These are phyloP conservation scores for Pollenia angustigena DNA, from an alignment of 2,888 invertebrate genomes.

Conservation along the genomic window DNA sequence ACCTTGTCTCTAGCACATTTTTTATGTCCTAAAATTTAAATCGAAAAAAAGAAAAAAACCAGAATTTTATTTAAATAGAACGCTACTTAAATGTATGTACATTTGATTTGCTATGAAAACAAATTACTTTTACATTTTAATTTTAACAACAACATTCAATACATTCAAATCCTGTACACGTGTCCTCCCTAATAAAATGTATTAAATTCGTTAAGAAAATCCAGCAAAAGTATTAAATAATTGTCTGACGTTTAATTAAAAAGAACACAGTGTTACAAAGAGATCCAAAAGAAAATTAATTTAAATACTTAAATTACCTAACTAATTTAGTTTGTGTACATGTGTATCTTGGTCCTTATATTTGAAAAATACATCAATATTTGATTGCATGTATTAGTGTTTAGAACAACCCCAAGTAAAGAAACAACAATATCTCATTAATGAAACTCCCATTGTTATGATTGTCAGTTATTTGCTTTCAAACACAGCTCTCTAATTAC, in stretches of 20 bases:
- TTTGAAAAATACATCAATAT: too few species aligned
- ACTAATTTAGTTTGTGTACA: not conserved
- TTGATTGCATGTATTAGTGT: too few species aligned
- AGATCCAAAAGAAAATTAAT: conserved; percentile 39
- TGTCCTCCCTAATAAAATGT: not conserved
- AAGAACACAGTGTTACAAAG: not conserved
- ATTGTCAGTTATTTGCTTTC: not conserved
- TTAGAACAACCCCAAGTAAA: not conserved
- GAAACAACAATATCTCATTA: not conserved
- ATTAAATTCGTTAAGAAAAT: too few species aligned
- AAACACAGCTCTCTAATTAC: conserved; percentile 29
- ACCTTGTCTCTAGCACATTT: not conserved
- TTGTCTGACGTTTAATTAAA: conserved; percentile 44
- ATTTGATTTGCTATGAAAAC: not conserved
- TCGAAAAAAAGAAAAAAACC: not conserved
- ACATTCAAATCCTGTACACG: not conserved
- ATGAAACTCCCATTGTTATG: conserved; percentile 11
- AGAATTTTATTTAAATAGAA: not conserved
- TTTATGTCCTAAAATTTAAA: not conserved
- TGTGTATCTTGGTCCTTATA: too few species aligned
- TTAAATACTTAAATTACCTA: conserved; percentile 29
- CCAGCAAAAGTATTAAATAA: not conserved
- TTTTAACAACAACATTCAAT: not conserved
- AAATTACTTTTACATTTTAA: not conserved
- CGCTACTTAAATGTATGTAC: not conserved